Percentiles rank a stretch among this genome's conserved stretches.
Evolutionary conservation across 2,888 invertebrate species (phyloP).

Genomic region (Lumbricus terrestris): DNA sequence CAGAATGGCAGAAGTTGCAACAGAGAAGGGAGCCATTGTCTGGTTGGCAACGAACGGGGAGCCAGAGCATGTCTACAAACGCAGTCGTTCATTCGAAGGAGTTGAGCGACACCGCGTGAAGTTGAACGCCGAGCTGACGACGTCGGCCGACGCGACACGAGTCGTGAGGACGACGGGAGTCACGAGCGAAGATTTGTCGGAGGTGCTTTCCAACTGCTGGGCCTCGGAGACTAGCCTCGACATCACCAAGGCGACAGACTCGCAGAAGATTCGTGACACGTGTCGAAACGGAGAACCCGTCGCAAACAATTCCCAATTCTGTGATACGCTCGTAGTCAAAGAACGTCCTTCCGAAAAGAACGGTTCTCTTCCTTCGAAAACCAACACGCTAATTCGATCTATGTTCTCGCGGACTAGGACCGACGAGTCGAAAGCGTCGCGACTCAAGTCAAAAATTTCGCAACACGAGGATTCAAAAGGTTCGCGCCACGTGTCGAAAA

Average conservation of each 20-base stretch:
- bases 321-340: background rate
- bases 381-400: background rate
- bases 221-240: background rate
- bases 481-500: background rate
- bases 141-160: background rate
- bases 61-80: background rate
- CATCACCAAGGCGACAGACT: background rate
- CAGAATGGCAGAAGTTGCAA: background rate
- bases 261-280: background rate
- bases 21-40: background rate
- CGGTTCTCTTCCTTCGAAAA: background rate
- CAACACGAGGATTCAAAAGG: background rate
- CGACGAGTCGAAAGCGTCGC: background rate
- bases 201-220: background rate
- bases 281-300: background rate
- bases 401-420: background rate
- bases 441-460: background rate
- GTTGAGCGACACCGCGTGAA: background rate
- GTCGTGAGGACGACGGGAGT: background rate
- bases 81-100: constrained; percentile 12
- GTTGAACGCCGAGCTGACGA: background rate
- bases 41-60: background rate
- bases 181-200: background rate
- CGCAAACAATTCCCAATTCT: background rate
- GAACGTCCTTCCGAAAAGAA: background rate